Base-by-base conservation (phyloP, 2,888 invertebrate genomes). In the Papilio protenor region DNA sequence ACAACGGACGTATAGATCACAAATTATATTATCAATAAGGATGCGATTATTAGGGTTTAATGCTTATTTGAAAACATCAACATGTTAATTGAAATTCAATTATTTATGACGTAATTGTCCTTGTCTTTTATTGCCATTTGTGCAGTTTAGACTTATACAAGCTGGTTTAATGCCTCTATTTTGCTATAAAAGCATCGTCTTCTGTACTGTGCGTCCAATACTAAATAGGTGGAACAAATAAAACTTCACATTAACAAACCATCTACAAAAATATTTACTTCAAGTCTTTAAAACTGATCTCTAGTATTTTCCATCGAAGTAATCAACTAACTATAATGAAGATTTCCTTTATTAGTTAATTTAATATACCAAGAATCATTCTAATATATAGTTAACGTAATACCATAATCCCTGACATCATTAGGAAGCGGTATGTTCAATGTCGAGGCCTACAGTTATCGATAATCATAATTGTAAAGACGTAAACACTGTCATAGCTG, bases 401-500 rank as follows among this genome's bases (percentile, higher is more conserved):
- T 69, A 45, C n/a, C n/a, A 66, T 66, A 64, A 64, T 66, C 64
- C 3, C 66, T 66, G 66, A n/a, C 66, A 40, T 66, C 40, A 45
- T 66, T n/a, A 40, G 11, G 66, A 11, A 40, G 64, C 64, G n/a
- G 40, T 40, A 40, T 64, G n/a, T 66, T 18, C 8, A n/a, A 66
- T 69, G 45, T 45, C 40, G 18, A 33, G 64, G 27, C 52, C 16
- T 73, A 66, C 27, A 74, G 33, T 77, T 77, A 77, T 49, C 55
- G 47, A 77, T 74, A 74, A 74, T 77, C 69, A 77, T 70, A 47
- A 77, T 77, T 73, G 69, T 47, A 57, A 57, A 45, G 69, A 70
- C 69, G 59, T 74, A 55, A 77, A 70, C 59, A 74, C 77, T 77
- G 70, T 77, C 77, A 73, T 77, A 66, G 77, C 40, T 45, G 64